Evolutionary conservation across 64 coral and sea anemone species (phyloP).

Genomic region (Anthopleura sola): DNA sequence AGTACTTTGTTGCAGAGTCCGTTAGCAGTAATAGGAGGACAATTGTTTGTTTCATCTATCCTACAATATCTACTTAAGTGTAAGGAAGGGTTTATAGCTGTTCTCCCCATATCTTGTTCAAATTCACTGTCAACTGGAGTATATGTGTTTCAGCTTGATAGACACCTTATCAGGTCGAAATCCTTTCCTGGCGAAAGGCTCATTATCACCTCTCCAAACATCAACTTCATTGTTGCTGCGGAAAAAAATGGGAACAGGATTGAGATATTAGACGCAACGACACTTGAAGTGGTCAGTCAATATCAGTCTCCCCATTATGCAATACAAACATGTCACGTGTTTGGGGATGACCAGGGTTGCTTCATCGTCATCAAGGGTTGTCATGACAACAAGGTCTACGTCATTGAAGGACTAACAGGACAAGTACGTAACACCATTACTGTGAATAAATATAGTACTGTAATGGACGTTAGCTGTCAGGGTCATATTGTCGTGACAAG

Average conservation of each 20-base stretch:
- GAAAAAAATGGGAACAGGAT: not conserved
- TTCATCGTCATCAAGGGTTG: not conserved
- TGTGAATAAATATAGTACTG: not conserved
- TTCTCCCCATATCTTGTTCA: not conserved
- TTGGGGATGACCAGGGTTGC: not conserved
- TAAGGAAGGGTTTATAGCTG: not conserved
- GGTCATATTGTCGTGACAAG: conserved; percentile 1
- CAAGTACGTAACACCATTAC: not conserved
- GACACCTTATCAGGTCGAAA: not conserved
- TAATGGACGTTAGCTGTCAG: not conserved
- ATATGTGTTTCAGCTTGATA: not conserved
- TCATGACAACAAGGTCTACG: not conserved
- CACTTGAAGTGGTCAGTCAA: not conserved
- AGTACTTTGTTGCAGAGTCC: not conserved
- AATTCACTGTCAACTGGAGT: not conserved
- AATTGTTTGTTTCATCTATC: too few species aligned
- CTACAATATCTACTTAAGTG: not conserved
- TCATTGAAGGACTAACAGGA: not conserved
- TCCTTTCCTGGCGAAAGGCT: not conserved
- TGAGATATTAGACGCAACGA: not conserved
- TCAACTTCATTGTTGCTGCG: not conserved
- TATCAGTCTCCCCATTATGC: not conserved
- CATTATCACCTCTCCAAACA: not conserved
- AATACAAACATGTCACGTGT: conserved; percentile 7
- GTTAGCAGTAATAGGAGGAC: too few species aligned